These are phyloP conservation scores for Periphyllus acericola DNA, from an alignment of 2,888 invertebrate species.

Conservation along the genomic window DNA sequence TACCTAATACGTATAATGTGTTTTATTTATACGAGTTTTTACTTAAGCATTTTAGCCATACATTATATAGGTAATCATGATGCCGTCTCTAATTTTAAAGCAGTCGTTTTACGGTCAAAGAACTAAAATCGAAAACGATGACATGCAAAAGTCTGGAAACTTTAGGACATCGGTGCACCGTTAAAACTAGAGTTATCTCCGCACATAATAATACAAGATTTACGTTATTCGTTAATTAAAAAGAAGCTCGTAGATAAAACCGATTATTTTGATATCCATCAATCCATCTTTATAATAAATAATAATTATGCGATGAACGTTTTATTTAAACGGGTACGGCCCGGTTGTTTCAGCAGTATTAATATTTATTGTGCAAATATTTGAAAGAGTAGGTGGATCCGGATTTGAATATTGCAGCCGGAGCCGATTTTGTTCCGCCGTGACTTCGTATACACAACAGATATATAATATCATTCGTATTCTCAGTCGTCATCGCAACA, in stretches of 20 bases:
- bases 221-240: not conserved
- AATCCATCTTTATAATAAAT: too few relatives aligned
- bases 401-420: not conserved
- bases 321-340: not conserved
- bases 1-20: not conserved
- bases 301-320: too few relatives aligned
- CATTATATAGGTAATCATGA: not conserved
- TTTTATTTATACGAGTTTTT: not conserved
- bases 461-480: not conserved
- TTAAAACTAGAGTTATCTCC: not conserved
- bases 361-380: not conserved
- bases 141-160: not conserved
- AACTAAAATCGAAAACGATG: not conserved
- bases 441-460: not conserved
- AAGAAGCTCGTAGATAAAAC: not conserved
- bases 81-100: not conserved
- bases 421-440: not conserved
- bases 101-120: not conserved
- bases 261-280: not conserved
- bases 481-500: not conserved
- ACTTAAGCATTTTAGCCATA: not conserved
- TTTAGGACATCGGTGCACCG: not conserved
- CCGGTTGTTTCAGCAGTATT: not conserved
- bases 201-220: not conserved
- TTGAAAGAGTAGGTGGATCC: not conserved